Percentiles rank a stretch among this genome's conserved stretches.
Conservation (phyloP, 2,888 invertebrate genomes). For the Pterostichus madidus region DNA sequence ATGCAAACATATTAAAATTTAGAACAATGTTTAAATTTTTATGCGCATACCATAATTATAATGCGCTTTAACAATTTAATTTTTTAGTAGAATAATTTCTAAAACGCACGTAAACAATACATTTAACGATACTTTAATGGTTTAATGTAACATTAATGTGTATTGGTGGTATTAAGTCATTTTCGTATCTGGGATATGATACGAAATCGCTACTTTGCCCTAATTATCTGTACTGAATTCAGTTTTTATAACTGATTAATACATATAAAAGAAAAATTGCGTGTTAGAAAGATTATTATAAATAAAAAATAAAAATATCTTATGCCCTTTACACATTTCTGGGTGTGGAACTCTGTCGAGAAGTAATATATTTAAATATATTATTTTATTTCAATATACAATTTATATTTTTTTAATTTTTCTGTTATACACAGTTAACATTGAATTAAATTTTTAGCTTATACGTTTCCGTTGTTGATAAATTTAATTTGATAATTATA, state of each 20-base stretch:
- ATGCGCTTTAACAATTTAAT: slow-evolving; percentile 54
- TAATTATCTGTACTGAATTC: background rate
- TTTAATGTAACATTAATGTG: slow-evolving; percentile 49
- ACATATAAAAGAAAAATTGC: no score
- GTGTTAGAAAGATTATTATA: no score
- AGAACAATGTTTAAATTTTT: slow-evolving; percentile 43
- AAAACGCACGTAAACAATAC: slow-evolving; percentile 60
- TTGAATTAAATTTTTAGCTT: slow-evolving; percentile 20
- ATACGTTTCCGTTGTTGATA: slow-evolving; percentile 26
- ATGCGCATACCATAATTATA: slow-evolving; percentile 36
- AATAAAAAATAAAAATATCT: no score
- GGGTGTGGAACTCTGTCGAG: no score
- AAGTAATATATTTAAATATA: no score
- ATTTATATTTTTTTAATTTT: no score
- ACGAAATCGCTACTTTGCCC: background rate
- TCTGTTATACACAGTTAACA: background rate
- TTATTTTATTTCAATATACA: no score
- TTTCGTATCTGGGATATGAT: slow-evolving; percentile 13
- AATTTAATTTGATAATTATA: slow-evolving; percentile 31
- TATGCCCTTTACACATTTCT: no score
- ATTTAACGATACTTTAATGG: slow-evolving; percentile 56
- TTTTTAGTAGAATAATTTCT: slow-evolving; percentile 61
- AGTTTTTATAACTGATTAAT: background rate
- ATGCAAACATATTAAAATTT: slow-evolving; percentile 17
- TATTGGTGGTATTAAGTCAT: slow-evolving; percentile 26